Conservation (phyloP, 2,797 vertebrate species). For the Hipposideros larvatus region DNA sequence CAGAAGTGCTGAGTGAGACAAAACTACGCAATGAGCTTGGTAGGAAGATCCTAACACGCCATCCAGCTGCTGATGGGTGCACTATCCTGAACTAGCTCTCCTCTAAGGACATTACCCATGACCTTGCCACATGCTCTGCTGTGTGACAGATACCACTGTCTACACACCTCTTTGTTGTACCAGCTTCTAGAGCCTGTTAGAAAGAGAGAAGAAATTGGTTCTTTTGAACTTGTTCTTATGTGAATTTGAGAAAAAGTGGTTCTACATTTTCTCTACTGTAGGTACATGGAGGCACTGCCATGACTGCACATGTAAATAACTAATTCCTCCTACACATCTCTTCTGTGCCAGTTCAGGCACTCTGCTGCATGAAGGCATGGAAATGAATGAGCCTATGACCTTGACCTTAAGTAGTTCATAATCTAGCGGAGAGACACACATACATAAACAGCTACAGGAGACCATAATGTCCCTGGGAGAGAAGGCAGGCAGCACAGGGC, state of each 20-base stretch:
- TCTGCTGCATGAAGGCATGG: neutral
- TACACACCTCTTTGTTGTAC: neutral
- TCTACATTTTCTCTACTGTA: neutral
- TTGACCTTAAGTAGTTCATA: neutral
- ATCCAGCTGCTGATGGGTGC: neutral
- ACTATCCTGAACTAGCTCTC: neutral
- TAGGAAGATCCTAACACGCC: neutral
- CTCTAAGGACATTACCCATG: neutral
- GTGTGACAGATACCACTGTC: neutral
- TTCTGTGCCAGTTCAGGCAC: neutral
- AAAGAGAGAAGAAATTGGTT: neutral
- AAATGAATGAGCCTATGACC: neutral
- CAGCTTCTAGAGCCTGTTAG: neutral
- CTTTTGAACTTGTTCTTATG: neutral
- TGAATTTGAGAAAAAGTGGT: neutral
- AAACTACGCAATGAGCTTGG: neutral
- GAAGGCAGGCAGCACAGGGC: neutral
- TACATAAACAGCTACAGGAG: neutral
- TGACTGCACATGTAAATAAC: neutral
- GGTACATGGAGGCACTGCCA: neutral
- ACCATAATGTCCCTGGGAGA: neutral
- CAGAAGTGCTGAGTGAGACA: neutral
- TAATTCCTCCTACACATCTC: neutral
- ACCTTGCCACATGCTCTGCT: neutral
- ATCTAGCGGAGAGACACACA: neutral